Evolutionary conservation across 2,888 invertebrate genomes (phyloP).

Genomic region (Nomada fabriciana): DNA sequence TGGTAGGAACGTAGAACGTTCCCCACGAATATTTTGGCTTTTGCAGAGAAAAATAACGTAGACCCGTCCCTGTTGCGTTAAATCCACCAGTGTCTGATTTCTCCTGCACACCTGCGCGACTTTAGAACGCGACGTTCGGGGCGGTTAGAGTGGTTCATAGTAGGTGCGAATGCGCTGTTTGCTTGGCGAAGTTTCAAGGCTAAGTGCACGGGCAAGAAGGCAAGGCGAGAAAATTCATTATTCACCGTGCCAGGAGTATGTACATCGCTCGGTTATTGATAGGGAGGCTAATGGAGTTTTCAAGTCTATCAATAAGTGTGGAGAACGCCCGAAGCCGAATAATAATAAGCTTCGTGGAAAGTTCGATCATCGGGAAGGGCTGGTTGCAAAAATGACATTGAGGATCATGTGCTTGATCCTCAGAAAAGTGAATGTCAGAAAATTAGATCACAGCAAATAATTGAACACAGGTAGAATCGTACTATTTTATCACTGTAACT

Average conservation of each 20-base stretch:
- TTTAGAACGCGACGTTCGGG: neutral
- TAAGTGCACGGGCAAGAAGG: slow-evolving; percentile 19
- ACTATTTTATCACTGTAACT: too few relatives aligned
- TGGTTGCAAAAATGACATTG: neutral
- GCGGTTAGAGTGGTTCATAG: too few relatives aligned
- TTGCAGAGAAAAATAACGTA: too few relatives aligned
- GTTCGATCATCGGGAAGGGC: neutral
- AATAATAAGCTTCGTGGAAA: slow-evolving; percentile 12
- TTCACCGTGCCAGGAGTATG: slow-evolving; percentile 30
- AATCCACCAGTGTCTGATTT: too few relatives aligned
- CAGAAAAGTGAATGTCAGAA: too few relatives aligned
- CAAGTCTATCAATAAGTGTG: slow-evolving; percentile 22
- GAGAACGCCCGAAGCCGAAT: neutral
- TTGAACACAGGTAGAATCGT: too few relatives aligned
- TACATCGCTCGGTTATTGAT: slow-evolving; percentile 27
- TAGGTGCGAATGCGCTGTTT: slow-evolving; percentile 14
- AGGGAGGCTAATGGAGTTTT: slow-evolving; percentile 34
- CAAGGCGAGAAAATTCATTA: slow-evolving; percentile 23
- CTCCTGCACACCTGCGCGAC: too few relatives aligned
- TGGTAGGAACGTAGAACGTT: too few relatives aligned
- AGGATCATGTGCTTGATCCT: too few relatives aligned
- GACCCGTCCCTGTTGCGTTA: too few relatives aligned
- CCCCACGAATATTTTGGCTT: too few relatives aligned
- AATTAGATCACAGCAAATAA: too few relatives aligned
- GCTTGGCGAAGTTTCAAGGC: slow-evolving; percentile 3